Base-by-base conservation (phyloP, 2,888 invertebrate genomes). In the Steinernema hermaphroditum region DNA sequence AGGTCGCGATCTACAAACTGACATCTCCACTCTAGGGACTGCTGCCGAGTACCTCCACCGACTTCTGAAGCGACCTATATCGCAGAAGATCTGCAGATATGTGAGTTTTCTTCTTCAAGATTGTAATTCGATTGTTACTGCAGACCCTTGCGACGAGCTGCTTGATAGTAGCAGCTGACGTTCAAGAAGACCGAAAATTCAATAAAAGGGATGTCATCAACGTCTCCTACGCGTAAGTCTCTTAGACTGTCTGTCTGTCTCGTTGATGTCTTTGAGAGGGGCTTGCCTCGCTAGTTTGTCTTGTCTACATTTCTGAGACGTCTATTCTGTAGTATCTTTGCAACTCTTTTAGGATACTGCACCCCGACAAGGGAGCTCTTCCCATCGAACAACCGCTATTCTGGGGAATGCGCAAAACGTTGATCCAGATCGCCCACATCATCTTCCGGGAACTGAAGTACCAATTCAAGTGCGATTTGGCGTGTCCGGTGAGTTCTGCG, bases 401-500 rank as follows among this genome's bases (percentile, higher is more conserved):
- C 62, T 62, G 62, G 62, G 62, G 32, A 32, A 62, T 62, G 62
- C 62, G 62, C 12, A 62, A 32, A 19, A 62, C 29, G 16, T 9
- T 62, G 16, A 62, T 62, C 34, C 22, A 62, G 16, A 29, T 62
- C 29, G 62, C 62, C 16, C 62, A 62, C 29, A 6, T 62, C 32
- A 62, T 62, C 62, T 62, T 62, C n/a, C 62, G 62, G 1, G 62
- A 62, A 32, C 12, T 62, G 62, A 62, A 62, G 34, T 62, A 62
- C 62, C 14, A 62, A 14, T n/a, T 62, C 32, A 62, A 62, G n/a
- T 62, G 32, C 62, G 62, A 62, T 16, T 32, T 62, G 8, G 34
- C 16, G 6, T 62, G 27, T 14, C 62, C 62, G 32, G 62, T 62
- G 32, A 32, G 62, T 29, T 2, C 41, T 14, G 14, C 41, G 8